Evolutionary conservation across 2,888 invertebrate species (phyloP).

Genomic region (Lamellibrachia satsuma): DNA sequence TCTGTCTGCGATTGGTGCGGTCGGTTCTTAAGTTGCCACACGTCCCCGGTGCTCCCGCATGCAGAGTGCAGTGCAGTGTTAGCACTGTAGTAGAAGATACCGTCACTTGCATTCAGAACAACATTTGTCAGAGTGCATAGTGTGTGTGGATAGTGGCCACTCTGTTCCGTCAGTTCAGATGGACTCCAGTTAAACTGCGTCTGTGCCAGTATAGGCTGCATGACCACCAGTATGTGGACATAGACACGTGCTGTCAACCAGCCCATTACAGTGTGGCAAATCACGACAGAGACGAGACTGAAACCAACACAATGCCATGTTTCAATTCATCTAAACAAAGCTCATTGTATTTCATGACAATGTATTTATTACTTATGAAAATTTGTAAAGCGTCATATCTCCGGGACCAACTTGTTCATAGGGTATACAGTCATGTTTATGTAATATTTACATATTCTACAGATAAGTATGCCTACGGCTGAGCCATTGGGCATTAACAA

Average conservation of each 20-base stretch:
- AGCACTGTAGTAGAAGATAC: slow-evolving; percentile 25
- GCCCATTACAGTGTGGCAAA: not conserved
- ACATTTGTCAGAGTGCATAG: slow-evolving; percentile 33
- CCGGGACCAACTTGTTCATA: too few relatives aligned
- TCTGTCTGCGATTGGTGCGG: slow-evolving; percentile 17
- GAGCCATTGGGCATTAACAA: too few relatives aligned
- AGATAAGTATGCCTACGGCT: too few relatives aligned
- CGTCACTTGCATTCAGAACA: slow-evolving; percentile 21
- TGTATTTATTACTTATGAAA: too few relatives aligned
- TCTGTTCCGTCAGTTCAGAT: not conserved
- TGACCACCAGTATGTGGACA: not conserved
- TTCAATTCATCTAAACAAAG: not conserved
- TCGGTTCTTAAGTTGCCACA: slow-evolving; percentile 19
- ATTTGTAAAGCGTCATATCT: too few relatives aligned
- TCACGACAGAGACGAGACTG: not conserved
- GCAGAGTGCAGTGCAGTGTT: not conserved
- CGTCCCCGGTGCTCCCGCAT: not conserved
- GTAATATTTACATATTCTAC: too few relatives aligned
- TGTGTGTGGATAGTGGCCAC: slow-evolving; percentile 32
- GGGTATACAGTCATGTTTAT: too few relatives aligned
- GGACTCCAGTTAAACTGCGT: slow-evolving; percentile 9
- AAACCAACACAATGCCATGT: not conserved
- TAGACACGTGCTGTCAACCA: not conserved
- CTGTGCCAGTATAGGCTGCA: not conserved
- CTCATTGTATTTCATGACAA: too few relatives aligned